Conservation (phyloP, 1,140 invertebrate genomes). For the Drosophila pruinosa region DNA sequence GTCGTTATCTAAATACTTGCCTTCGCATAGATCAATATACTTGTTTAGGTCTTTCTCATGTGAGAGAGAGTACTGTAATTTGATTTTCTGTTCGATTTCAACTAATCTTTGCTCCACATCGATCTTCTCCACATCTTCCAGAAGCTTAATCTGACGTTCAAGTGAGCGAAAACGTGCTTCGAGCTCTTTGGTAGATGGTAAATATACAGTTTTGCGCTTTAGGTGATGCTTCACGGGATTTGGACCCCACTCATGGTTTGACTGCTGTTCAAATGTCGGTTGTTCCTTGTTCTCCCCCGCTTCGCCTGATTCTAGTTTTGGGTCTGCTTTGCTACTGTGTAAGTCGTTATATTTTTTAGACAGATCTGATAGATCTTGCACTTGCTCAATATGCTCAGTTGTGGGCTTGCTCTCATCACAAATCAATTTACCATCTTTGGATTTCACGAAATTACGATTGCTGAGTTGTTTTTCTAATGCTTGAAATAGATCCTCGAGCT, state of each 20-base stretch:
- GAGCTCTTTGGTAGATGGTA: constrained; percentile 75
- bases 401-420: constrained; percentile 36
- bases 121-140: constrained; percentile 78
- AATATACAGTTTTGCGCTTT: constrained; percentile 70
- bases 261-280: constrained; percentile 14
- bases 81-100: constrained; percentile 77
- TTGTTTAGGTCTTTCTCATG: constrained; percentile 78
- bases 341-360: constrained; percentile 70
- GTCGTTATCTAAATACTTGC: constrained; percentile 68
- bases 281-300: neutral
- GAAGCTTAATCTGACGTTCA: constrained; percentile 73
- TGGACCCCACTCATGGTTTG: constrained; percentile 71
- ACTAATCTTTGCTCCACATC: constrained; percentile 71
- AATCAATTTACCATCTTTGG: constrained; percentile 65
- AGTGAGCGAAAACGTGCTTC: constrained; percentile 73
- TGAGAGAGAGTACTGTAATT: constrained; percentile 73
- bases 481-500: constrained; percentile 72
- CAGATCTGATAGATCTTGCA: constrained; percentile 67
- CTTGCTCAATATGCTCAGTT: constrained; percentile 51
- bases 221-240: constrained; percentile 74
- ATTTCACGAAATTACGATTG: constrained; percentile 69
- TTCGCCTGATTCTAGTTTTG: constrained; percentile 8
- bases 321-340: constrained; percentile 48
- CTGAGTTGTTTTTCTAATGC: constrained; percentile 73
- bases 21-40: constrained; percentile 72